These are phyloP conservation scores for Orussus abietinus DNA, from an alignment of 1,140 invertebrate genomes.

Conservation along the genomic window DNA sequence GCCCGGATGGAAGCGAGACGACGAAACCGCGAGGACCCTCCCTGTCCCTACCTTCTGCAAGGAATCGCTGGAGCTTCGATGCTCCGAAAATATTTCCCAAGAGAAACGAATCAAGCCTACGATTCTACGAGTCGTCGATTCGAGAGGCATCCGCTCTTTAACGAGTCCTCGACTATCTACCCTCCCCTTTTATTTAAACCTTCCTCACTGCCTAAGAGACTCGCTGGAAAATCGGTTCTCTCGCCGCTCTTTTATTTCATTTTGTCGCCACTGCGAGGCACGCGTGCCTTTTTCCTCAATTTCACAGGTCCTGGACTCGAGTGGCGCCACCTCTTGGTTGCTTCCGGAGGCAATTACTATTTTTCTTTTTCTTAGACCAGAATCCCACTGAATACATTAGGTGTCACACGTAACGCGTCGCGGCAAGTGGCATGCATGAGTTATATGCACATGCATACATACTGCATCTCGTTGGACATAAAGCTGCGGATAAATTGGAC, in stretches of 20 bases:
- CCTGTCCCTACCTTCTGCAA: background rate
- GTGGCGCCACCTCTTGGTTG: no score
- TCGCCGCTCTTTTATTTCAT: background rate
- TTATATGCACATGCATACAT: no score
- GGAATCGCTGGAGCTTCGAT: background rate
- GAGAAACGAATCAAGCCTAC: background rate
- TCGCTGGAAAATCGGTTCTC: background rate
- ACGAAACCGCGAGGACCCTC: background rate
- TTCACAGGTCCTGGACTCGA: no score
- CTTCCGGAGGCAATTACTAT: no score
- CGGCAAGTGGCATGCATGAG: no score
- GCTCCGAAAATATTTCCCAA: background rate
- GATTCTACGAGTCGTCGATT: background rate
- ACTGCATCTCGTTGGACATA: no score
- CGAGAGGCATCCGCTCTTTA: background rate
- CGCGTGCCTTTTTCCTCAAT: background rate
- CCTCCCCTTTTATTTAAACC: background rate
- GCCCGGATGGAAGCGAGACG: background rate
- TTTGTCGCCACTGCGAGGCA: background rate
- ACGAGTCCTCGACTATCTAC: background rate
- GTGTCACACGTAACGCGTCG: no score
- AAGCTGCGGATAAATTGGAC: no score
- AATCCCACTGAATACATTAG: no score
- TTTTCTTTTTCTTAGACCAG: no score
- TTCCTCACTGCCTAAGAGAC: background rate